Percentiles rank a stretch among this genome's conserved stretches.
These are phyloP conservation scores for Larimichthys polyactis DNA, from an alignment of 2,113 vertebrate species.

Conservation along the genomic window DNA sequence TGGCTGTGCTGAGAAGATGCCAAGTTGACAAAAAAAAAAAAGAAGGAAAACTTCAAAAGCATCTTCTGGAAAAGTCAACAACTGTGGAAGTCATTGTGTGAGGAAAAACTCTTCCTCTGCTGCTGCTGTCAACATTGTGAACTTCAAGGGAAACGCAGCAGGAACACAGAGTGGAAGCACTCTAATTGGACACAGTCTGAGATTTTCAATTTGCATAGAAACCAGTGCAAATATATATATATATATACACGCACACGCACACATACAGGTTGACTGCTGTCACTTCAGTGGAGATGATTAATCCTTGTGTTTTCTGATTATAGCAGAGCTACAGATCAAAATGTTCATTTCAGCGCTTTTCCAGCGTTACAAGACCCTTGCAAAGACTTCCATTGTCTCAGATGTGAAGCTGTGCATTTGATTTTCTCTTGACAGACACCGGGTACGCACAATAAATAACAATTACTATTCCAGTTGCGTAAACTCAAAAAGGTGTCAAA, in stretches of 20 bases:
- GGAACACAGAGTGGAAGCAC: conserved; percentile 40
- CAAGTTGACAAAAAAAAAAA: conserved; percentile 60
- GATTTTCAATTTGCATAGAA: conserved; percentile 49
- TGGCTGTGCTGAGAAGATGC: conserved; percentile 42
- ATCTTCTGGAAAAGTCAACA: conserved; percentile 46
- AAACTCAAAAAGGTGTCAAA: conserved; percentile 4
- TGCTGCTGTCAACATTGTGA: conserved; percentile 53
- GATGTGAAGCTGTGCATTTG: neutral
- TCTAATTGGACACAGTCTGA: conserved; percentile 63
- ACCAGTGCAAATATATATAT: conserved; percentile 14
- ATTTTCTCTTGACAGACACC: conserved; percentile 19
- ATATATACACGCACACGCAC: conserved; percentile 4
- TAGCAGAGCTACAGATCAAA: conserved; percentile 17
- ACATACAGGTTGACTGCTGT: conserved; percentile 1
- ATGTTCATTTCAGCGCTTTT: neutral
- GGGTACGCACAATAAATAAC: neutral
- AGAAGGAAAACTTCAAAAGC: conserved; percentile 50
- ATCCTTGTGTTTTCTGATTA: conserved; percentile 32
- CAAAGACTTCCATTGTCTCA: neutral
- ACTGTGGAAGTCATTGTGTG: conserved; percentile 46
- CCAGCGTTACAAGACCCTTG: neutral
- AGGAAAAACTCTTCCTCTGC: conserved; percentile 31
- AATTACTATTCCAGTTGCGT: neutral
- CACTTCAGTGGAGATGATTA: conserved; percentile 18
- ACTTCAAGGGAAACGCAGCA: conserved; percentile 64